Evolutionary conservation across 2,113 vertebrate species (phyloP).

Genomic region (Mus pahari): DNA sequence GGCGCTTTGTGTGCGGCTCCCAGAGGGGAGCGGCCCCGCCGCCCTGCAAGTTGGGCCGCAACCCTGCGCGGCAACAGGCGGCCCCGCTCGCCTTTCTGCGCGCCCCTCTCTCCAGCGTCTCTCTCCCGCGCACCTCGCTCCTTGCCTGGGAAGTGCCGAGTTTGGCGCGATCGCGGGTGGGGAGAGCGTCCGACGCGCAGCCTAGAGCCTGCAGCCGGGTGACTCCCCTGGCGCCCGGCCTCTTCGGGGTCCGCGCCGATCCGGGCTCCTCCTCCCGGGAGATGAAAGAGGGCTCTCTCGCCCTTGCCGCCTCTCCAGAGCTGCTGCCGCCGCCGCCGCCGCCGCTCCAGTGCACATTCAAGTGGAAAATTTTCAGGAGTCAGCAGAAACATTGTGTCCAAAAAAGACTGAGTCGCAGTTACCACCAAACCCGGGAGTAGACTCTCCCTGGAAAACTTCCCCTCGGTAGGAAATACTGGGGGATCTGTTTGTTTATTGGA

Average conservation of each 20-base stretch:
- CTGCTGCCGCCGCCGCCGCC: slow-evolving; percentile 88
- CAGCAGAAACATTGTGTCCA: slow-evolving; percentile 91
- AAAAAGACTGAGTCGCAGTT: slow-evolving; percentile 95
- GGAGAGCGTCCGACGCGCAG: slow-evolving; percentile 54
- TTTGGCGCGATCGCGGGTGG: slow-evolving; percentile 83
- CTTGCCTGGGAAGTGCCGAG: slow-evolving; percentile 87
- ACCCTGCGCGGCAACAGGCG: slow-evolving; percentile 86
- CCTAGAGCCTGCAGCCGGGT: neutral
- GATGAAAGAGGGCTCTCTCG: slow-evolving; percentile 88
- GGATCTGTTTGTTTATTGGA: slow-evolving; percentile 80
- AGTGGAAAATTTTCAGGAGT: slow-evolving; percentile 94
- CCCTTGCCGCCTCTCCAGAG: slow-evolving; percentile 90
- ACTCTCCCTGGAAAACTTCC: slow-evolving; percentile 90
- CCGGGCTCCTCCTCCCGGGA: slow-evolving; percentile 55
- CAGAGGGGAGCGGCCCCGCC: slow-evolving; percentile 30
- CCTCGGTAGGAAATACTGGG: slow-evolving; percentile 88
- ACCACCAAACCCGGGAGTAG: slow-evolving; percentile 86
- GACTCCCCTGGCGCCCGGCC: neutral
- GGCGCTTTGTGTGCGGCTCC: slow-evolving; percentile 35
- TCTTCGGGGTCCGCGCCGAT: slow-evolving; percentile 65
- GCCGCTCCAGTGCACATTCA: slow-evolving; percentile 93
- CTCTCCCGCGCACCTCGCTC: slow-evolving; percentile 82
- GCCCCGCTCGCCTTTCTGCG: slow-evolving; percentile 58
- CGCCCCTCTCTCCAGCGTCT: slow-evolving; percentile 67
- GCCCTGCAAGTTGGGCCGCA: slow-evolving; percentile 75